Base-by-base conservation (phyloP, 2,888 invertebrate genomes). In the Latrodectus hesperus region DNA sequence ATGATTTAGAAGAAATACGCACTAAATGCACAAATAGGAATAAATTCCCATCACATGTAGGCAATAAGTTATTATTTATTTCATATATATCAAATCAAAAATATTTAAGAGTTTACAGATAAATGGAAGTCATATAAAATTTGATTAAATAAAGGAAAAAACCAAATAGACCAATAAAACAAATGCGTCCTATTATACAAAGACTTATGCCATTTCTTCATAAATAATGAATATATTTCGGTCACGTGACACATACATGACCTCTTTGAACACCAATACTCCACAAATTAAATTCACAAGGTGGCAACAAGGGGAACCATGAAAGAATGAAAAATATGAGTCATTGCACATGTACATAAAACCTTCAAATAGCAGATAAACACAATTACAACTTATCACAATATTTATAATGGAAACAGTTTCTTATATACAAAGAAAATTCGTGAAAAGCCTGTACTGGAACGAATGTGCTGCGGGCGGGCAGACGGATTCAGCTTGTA, bases 311-410 rank as follows among this genome's bases (percentile, higher is more conserved):
- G 60, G 67, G 38, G 79, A 71, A 55, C 55, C n/a, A 76, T 76
- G 72, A 77, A 65, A 80, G 67, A 81, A 87, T 87, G 86, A 82
- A 87, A 76, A 55, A 80, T n/a, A 70, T 87, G 86, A 83, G 73
- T 81, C 78, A 88, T 88, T 88, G 87, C 87, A 88, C 87, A 78
- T 82, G 73, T 88, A 88, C 82, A 77, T 81, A 81, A 65, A 79
- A 75, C 79, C 80, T 64, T 75, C 53, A 81, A 82, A 87, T 82
- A 87, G 77, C 73, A 81, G 74, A 84, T 65, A 16, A 72, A 88
- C 67, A 72, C 67, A 72, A 72, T 67, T 87, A 87, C 82, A 87
- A 87, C 83, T 83, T 88, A 88, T 88, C 87, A 88, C 87, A 88
- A 83, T 77, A 87, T 80, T 74, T 76, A 38, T 38, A 84, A 84